Evolutionary conservation across 1,140 invertebrate species (phyloP).

Genomic region (Eumaeus atala): DNA sequence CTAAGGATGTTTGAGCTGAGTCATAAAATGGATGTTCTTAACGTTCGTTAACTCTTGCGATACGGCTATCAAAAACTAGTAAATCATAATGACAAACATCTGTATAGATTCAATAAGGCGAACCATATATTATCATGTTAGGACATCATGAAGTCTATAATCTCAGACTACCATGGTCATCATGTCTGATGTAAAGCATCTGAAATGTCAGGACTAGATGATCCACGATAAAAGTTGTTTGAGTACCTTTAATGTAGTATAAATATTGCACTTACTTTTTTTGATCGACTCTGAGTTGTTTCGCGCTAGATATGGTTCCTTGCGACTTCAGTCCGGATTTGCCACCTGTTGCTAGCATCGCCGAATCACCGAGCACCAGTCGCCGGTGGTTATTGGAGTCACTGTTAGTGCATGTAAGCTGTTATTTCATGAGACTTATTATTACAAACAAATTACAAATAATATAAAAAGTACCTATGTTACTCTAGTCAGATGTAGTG

Average conservation of each 20-base stretch:
- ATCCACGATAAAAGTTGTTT: too few relatives aligned
- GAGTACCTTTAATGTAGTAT: too few relatives aligned
- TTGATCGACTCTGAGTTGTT: constrained; percentile 88
- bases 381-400: constrained; percentile 94
- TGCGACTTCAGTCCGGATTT: constrained; percentile 87
- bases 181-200: not conserved
- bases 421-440: too few relatives aligned
- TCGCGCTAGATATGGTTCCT: constrained; percentile 88
- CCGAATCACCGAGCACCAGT: constrained; percentile 88
- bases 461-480: constrained; percentile 11
- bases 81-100: too few relatives aligned
- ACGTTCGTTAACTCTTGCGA: too few relatives aligned
- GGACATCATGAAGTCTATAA: too few relatives aligned
- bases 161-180: not conserved
- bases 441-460: constrained; percentile 10
- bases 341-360: constrained; percentile 90
- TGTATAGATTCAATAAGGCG: too few relatives aligned
- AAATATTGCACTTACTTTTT: constrained; percentile 80
- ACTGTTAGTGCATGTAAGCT: constrained; percentile 66
- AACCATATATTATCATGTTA: too few relatives aligned
- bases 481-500: not conserved
- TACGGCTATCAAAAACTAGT: too few relatives aligned
- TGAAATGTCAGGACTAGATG: not conserved
- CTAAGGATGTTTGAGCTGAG: too few relatives aligned
- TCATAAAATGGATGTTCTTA: too few relatives aligned